Evolutionary conservation across 2,113 vertebrate species (phyloP).

Genomic region (Eublepharis macularius): DNA sequence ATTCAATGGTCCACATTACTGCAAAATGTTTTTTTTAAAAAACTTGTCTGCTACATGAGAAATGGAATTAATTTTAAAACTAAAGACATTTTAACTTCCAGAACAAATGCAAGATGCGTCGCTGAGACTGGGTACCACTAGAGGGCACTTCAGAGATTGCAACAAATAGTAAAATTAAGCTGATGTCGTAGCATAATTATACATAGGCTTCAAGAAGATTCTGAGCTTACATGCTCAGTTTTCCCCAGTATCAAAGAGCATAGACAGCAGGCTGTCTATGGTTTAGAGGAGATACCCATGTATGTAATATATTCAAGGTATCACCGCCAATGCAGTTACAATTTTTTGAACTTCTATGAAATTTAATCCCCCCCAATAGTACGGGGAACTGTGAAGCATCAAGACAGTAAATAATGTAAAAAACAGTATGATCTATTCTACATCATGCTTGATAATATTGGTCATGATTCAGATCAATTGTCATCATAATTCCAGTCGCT

Average conservation of each 20-base stretch:
- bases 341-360: too few relatives aligned
- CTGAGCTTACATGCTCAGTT: not conserved
- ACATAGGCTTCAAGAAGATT: not conserved
- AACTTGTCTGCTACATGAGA: not conserved
- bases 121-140: not conserved
- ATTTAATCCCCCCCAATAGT: too few relatives aligned
- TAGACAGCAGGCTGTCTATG: too few relatives aligned
- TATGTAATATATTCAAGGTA: too few relatives aligned
- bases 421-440: too few relatives aligned
- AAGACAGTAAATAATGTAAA: too few relatives aligned
- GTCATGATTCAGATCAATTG: too few relatives aligned
- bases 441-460: too few relatives aligned
- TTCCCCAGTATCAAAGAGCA: not conserved
- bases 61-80: not conserved
- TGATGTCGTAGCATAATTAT: not conserved
- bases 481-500: too few relatives aligned
- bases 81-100: rapidly evolving
- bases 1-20: not conserved
- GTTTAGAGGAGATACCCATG: too few relatives aligned
- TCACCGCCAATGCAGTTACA: too few relatives aligned
- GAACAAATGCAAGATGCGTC: rapidly evolving
- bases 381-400: too few relatives aligned
- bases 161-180: not conserved
- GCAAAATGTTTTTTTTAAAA: not conserved
- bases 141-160: rapidly evolving